Evolutionary conservation across 2,888 invertebrate species (phyloP).

Genomic region (Psylliodes chrysocephalus): DNA sequence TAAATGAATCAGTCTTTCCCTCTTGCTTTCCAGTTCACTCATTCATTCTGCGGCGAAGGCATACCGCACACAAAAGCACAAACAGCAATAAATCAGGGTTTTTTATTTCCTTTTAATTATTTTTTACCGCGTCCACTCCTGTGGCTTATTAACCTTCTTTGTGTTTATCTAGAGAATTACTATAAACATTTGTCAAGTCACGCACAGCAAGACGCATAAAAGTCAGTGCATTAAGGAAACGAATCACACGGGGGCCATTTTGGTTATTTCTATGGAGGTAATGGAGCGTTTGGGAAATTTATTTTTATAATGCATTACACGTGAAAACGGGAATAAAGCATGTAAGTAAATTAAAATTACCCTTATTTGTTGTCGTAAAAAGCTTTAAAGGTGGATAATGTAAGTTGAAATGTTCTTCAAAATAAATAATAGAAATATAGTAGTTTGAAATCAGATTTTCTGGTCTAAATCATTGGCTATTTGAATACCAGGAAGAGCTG

Average conservation of each 20-base stretch:
- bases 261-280: not conserved
- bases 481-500: too few species aligned
- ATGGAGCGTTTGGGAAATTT: not conserved
- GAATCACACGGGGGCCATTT: conserved; percentile 4
- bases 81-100: conserved; percentile 29
- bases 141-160: conserved; percentile 29
- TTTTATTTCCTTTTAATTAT: conserved; percentile 32
- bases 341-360: not conserved
- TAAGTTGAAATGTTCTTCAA: too few species aligned
- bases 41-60: conserved; percentile 11
- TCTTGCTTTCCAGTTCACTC: not conserved
- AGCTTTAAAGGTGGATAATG: too few species aligned
- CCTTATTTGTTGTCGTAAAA: not conserved
- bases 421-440: too few species aligned
- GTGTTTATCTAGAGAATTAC: conserved; percentile 25
- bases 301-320: too few species aligned
- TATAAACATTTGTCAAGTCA: conserved; percentile 29
- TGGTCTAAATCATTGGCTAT: too few species aligned
- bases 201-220: conserved; percentile 16
- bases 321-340: too few species aligned
- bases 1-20: conserved; percentile 12
- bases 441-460: too few species aligned
- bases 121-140: conserved; percentile 30
- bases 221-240: conserved; percentile 6
- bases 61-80: conserved; percentile 23